Base-by-base conservation (phyloP, 1,140 invertebrate species). In the Nymphalis io region DNA sequence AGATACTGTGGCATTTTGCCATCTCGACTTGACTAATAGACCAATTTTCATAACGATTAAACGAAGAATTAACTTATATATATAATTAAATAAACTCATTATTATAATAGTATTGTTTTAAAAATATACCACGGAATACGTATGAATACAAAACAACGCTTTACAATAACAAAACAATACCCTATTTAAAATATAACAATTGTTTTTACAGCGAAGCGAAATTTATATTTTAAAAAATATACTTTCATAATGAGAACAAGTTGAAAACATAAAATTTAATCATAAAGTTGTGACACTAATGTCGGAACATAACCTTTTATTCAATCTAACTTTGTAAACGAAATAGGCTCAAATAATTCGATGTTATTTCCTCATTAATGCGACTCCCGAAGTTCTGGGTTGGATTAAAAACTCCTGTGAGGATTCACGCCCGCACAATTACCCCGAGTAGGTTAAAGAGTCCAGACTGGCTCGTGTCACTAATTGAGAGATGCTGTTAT, bases 291-390 rank as follows among this genome's bases (percentile, higher is more conserved):
- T 76, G 77, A 81, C 80, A 73, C 73, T 79, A 83, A 79, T 80
- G 75, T 75, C 60, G 27, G 15, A 73, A 76, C 70, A 80, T 75
- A 84, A 85, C 82, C 80, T 82, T 87, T 84, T 85, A 86, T 87
- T 87, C 86, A 87, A 87, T 87, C 79, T 82, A 88, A 86, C 83
- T 86, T 87, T 77, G 67, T 21, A 70, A 81, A 77, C 78, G 79
- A 75, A 81, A 85, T 78, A 83, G 78, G 51, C 68, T 64, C 59
- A 66, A 61, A 77, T 87, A 83, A 85, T 85, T 81, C 76, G 79
- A 72, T 79, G 78, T 89, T 87, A 88, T 88, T 87, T 80, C 76
- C 84, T 84, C 83, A 84, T 88, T 85, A 87, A 84, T 81, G 84
- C 81, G 77, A 80, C 83, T 85, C 77, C 73, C 69, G 70, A 83